A percentile compares a stretch with the other conserved stretches of the same genome.
phyloP scores from a whole-genome alignment of 2,113 vertebrate genomes.

The Syngnathus typhle region DNA sequence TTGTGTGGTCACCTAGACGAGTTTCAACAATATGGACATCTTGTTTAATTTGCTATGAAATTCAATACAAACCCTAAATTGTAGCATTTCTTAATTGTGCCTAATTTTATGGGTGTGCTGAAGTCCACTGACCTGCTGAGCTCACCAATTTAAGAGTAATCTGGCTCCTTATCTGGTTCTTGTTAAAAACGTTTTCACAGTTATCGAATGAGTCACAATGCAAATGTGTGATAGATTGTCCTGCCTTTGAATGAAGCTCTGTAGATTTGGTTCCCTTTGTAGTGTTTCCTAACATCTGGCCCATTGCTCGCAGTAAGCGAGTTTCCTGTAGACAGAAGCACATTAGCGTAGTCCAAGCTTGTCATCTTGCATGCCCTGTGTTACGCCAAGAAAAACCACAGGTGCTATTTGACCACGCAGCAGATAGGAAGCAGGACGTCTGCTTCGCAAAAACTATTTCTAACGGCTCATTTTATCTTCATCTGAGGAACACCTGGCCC shows the following conservation, averaged over 20 bases:
- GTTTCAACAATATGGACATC: slow-evolving; percentile 25
- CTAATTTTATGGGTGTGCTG: slow-evolving; percentile 48
- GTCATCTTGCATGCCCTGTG: slow-evolving; percentile 32
- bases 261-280: slow-evolving; percentile 4
- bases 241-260: background rate
- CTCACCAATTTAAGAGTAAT: slow-evolving; percentile 31
- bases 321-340: slow-evolving; percentile 36
- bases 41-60: background rate
- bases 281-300: slow-evolving; percentile 40
- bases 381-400: slow-evolving; percentile 18
- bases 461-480: slow-evolving; percentile 9
- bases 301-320: slow-evolving; percentile 14
- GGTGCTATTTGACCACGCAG: slow-evolving; percentile 7
- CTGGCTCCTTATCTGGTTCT: slow-evolving; percentile 24
- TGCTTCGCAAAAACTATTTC: slow-evolving; percentile 6
- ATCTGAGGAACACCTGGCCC: slow-evolving; percentile 18
- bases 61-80: background rate
- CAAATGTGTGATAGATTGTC: background rate
- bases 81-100: background rate
- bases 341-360: slow-evolving; percentile 31
- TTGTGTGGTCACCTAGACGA: slow-evolving; percentile 37
- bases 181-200: background rate
- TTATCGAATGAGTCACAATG: slow-evolving; percentile 1
- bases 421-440: slow-evolving; percentile 24
- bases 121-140: slow-evolving; percentile 51